Conservation (phyloP, 2,113 vertebrate genomes). For the Halcyon senegalensis region DNA sequence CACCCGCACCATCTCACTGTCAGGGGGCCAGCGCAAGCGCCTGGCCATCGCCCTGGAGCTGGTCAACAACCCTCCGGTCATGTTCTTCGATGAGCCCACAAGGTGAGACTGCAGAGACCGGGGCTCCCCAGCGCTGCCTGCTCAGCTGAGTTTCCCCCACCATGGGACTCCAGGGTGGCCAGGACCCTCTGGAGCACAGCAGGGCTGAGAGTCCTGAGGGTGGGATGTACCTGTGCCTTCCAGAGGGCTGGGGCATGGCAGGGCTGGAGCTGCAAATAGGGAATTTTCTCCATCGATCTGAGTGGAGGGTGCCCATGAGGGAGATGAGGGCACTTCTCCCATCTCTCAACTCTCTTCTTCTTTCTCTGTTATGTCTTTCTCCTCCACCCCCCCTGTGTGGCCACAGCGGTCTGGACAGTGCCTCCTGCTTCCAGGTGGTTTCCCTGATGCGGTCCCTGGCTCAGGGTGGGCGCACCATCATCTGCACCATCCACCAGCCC, state of each 20-base stretch:
- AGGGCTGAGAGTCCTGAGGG: background rate
- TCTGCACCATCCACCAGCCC: constrained; percentile 99
- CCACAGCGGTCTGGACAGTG: constrained; percentile 92
- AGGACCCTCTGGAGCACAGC: background rate
- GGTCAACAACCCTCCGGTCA: constrained; percentile 97
- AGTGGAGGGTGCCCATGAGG: background rate
- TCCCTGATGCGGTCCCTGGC: constrained; percentile 96
- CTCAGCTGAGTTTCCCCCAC: background rate
- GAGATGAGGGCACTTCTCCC: background rate
- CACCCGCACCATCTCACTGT: constrained; percentile 90
- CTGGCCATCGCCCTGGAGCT: constrained; percentile 96
- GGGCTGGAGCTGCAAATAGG: background rate
- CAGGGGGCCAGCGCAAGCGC: constrained; percentile 93
- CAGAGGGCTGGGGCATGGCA: background rate
- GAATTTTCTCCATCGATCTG: accelerated
- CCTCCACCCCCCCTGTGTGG: background rate
- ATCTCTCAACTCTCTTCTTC: background rate
- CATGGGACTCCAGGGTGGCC: accelerated
- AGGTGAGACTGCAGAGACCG: constrained; percentile 75
- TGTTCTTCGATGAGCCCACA: constrained; percentile 99
- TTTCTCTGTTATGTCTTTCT: background rate
- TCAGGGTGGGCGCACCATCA: constrained; percentile 94
- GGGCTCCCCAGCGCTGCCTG: background rate
- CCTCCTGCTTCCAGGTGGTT: constrained; percentile 97
- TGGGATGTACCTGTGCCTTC: background rate